Conservation (phyloP, 1,140 invertebrate genomes). For the Macrobrachium rosenbergii region DNA sequence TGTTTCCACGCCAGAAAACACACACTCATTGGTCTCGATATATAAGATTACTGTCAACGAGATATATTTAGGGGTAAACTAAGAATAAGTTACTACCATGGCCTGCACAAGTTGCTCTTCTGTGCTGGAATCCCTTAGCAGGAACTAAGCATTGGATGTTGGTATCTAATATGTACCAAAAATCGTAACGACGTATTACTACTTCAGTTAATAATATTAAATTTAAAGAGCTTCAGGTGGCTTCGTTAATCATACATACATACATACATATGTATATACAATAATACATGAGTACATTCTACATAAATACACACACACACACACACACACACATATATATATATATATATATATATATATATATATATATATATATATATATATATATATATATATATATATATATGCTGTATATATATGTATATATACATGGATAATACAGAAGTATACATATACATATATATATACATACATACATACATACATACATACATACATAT, state of each 20-base stretch:
- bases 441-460: conserved; percentile 31
- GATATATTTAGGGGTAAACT: no score
- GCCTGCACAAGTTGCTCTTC: no score
- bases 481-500: conserved; percentile 21
- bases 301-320: neutral
- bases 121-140: no score
- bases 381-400: conserved; percentile 17
- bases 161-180: no score
- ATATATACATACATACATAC: conserved; percentile 41
- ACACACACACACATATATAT: conserved; percentile 1
- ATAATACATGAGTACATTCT: neutral
- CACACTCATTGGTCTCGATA: no score
- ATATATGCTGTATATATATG: conserved; percentile 33
- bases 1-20: no score
- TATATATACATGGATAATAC: conserved; percentile 29
- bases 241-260: neutral
- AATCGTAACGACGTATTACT: no score
- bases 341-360: conserved; percentile 36
- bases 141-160: no score
- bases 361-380: conserved; percentile 26
- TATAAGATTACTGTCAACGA: no score
- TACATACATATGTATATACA: neutral
- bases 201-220: no score
- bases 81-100: no score
- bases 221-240: no score